These are phyloP conservation scores for Pangasianodon gigas DNA, from an alignment of 2,113 vertebrate genomes.

Conservation along the genomic window DNA sequence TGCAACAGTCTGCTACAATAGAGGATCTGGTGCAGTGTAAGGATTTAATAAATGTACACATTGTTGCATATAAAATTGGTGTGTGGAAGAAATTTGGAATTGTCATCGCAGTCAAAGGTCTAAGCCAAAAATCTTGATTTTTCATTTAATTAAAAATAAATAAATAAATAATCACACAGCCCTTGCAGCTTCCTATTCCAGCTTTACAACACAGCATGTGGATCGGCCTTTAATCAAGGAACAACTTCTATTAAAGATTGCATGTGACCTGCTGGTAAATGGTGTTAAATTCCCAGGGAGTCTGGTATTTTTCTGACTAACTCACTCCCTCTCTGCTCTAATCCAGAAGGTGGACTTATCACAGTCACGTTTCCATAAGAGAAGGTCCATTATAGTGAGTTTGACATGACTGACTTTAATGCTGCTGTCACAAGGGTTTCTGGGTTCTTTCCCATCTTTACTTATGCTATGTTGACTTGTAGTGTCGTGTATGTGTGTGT, in stretches of 20 bases:
- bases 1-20: background rate
- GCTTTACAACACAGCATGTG: background rate
- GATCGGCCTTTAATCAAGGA: background rate
- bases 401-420: constrained; percentile 56
- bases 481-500: background rate
- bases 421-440: constrained; percentile 49
- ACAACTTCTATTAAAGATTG: background rate
- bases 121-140: background rate
- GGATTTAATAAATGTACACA: background rate
- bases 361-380: constrained; percentile 65
- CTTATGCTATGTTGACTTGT: constrained; percentile 22
- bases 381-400: constrained; percentile 76
- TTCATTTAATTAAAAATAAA: background rate
- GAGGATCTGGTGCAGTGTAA: background rate
- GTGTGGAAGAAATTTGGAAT: background rate
- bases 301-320: constrained; percentile 24
- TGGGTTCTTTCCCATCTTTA: background rate
- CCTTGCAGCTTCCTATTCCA: background rate
- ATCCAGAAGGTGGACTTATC: constrained; percentile 70
- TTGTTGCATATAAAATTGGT: background rate
- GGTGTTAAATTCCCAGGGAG: background rate
- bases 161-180: background rate
- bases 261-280: constrained; percentile 1
- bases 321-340: constrained; percentile 55
- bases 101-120: background rate